Conservation (phyloP, 2,797 vertebrate genomes). For the Manis javanica region DNA sequence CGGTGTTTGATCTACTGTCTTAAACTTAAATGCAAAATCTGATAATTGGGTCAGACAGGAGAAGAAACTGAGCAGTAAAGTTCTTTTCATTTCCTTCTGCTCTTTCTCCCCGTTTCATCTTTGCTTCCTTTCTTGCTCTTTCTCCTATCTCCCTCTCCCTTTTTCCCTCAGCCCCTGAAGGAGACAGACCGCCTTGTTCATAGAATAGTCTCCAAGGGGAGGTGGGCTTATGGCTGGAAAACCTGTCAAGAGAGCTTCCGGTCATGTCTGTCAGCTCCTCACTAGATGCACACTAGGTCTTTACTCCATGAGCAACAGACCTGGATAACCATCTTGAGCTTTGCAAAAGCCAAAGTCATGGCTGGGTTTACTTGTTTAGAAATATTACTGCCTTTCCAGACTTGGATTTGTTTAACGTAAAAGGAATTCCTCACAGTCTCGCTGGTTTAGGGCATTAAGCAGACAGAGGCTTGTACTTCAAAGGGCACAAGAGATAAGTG, state of each 20-base stretch:
- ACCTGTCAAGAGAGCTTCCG: not conserved
- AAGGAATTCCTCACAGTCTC: constrained; percentile 44
- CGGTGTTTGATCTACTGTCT: constrained; percentile 91
- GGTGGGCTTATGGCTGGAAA: constrained; percentile 8
- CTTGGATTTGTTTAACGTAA: constrained; percentile 58
- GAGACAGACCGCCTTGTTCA: constrained; percentile 74
- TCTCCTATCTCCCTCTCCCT: not conserved
- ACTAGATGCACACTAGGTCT: fast-evolving
- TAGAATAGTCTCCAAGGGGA: constrained; percentile 45
- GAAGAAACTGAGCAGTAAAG: constrained; percentile 89
- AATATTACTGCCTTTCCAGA: constrained; percentile 57
- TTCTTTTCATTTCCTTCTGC: constrained; percentile 90
- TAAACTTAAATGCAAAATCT: constrained; percentile 91
- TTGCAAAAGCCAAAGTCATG: constrained; percentile 28
- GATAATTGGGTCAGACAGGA: constrained; percentile 91
- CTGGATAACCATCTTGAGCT: not conserved
- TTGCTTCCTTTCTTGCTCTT: constrained; percentile 73
- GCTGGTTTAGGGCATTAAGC: constrained; percentile 71
- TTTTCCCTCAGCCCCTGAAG: not conserved
- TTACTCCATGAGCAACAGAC: not conserved
- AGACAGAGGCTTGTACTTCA: constrained; percentile 73
- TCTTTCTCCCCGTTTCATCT: constrained; percentile 85
- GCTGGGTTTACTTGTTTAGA: constrained; percentile 54
- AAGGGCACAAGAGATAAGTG: constrained; percentile 65
- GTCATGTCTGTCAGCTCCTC: not conserved